Percentiles rank a stretch among this genome's conserved stretches.
Evolutionary conservation across 2,797 vertebrate species (phyloP).

Genomic region (Gambelia wislizenii): DNA sequence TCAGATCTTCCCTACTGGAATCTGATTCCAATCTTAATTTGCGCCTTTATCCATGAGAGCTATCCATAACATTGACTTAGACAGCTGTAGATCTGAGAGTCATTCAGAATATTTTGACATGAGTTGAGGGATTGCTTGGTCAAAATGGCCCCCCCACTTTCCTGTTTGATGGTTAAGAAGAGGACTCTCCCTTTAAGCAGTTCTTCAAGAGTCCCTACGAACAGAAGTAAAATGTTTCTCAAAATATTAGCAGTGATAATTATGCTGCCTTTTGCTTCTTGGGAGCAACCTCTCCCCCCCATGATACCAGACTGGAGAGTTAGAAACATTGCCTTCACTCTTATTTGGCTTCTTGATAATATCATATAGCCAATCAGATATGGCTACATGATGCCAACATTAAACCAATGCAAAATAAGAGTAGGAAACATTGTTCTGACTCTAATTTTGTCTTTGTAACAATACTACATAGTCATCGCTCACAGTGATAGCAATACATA

Average conservation of each 20-base stretch:
- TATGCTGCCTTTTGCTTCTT: neutral
- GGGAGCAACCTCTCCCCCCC: accelerated
- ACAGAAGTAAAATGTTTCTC: neutral
- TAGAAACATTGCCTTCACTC: neutral
- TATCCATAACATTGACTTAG: too few species aligned
- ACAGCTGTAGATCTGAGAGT: neutral
- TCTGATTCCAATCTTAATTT: too few species aligned
- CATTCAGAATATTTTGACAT: neutral
- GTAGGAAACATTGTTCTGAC: neutral
- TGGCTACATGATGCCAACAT: neutral
- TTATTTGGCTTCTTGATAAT: neutral
- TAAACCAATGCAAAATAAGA: neutral
- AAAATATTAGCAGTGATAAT: neutral
- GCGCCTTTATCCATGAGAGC: too few species aligned
- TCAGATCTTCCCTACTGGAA: too few species aligned
- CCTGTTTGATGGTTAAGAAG: neutral
- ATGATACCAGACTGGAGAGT: neutral
- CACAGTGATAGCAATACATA: neutral
- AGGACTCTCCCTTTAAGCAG: neutral
- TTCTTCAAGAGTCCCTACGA: neutral
- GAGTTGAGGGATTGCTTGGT: neutral
- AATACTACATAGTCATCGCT: neutral
- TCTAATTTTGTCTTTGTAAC: neutral
- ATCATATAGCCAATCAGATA: too few species aligned
- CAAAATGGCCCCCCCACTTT: neutral